These are phyloP conservation scores for Origma solitaria DNA, from an alignment of 2,113 vertebrate genomes.

Conservation along the genomic window DNA sequence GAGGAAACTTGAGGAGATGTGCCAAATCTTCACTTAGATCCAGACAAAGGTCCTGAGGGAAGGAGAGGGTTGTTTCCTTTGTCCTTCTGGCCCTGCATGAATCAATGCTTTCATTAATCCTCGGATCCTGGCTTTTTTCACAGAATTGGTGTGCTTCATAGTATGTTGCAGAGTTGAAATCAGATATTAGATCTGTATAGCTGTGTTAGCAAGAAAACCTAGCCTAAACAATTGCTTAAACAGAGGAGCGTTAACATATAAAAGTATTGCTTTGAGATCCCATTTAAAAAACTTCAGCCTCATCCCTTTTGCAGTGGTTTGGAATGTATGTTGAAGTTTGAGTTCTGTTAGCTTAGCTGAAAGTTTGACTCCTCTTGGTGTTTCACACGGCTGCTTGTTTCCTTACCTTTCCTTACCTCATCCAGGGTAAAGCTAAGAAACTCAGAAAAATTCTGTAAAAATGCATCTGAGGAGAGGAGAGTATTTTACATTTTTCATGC, in stretches of 20 bases:
- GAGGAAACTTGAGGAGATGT: background rate
- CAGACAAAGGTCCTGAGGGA: background rate
- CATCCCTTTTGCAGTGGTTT: background rate
- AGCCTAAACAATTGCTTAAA: background rate
- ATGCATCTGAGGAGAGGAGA: background rate
- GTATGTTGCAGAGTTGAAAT: background rate
- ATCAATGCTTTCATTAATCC: background rate
- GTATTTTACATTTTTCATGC: background rate
- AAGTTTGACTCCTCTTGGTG: background rate
- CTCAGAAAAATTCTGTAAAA: background rate
- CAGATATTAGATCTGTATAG: background rate
- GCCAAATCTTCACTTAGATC: background rate
- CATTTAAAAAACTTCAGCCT: background rate
- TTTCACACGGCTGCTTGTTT: background rate
- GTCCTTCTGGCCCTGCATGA: background rate
- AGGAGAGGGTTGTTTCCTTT: background rate
- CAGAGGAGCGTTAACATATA: background rate
- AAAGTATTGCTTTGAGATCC: background rate
- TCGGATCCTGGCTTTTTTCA: background rate
- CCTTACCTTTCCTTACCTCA: rapidly evolving
- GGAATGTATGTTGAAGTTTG: background rate
- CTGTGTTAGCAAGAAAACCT: background rate
- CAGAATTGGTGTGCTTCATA: background rate
- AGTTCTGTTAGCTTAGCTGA: background rate
- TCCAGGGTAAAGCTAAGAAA: background rate